These are phyloP conservation scores for Dermolepida albohirtum DNA, from an alignment of 2,888 invertebrate genomes.

Conservation along the genomic window DNA sequence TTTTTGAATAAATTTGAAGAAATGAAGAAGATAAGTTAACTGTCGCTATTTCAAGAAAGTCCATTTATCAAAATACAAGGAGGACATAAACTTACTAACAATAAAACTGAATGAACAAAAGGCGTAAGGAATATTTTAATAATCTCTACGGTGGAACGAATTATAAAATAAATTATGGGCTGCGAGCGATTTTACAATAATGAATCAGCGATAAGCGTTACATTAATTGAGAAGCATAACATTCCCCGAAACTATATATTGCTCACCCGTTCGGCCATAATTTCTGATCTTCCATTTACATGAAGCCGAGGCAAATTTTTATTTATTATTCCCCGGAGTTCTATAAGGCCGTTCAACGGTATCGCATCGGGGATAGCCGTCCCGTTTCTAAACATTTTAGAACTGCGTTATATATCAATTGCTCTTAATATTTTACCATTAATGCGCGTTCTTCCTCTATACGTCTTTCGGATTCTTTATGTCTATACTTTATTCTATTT, in stretches of 20 bases:
- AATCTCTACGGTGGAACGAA: background rate
- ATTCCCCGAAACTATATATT: conserved; percentile 6
- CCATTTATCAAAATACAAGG: too few relatives aligned
- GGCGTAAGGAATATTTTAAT: background rate
- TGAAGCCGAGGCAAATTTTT: conserved; percentile 40
- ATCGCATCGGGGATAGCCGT: conserved; percentile 3
- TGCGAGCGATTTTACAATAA: background rate
- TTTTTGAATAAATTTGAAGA: too few relatives aligned
- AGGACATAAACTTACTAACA: too few relatives aligned
- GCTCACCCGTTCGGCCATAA: conserved; percentile 22
- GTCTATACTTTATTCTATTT: conserved; percentile 5
- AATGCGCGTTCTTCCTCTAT: background rate
- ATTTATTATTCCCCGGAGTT: conserved; percentile 36
- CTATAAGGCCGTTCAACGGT: conserved; percentile 23
- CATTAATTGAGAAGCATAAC: conserved; percentile 15
- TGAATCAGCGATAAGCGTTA: conserved; percentile 8
- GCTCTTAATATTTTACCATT: conserved; percentile 15
- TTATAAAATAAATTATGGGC: background rate
- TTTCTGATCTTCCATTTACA: conserved; percentile 40
- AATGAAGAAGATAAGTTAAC: too few relatives aligned
- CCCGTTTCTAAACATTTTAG: conserved; percentile 18
- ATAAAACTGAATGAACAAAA: too few relatives aligned
- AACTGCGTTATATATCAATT: conserved; percentile 22
- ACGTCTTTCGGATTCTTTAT: background rate
- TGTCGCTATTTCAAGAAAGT: too few relatives aligned